Percentiles rank a stretch among this genome's conserved stretches.
These are phyloP conservation scores for Euphydryas editha DNA, from an alignment of 2,888 invertebrate species.

Conservation along the genomic window DNA sequence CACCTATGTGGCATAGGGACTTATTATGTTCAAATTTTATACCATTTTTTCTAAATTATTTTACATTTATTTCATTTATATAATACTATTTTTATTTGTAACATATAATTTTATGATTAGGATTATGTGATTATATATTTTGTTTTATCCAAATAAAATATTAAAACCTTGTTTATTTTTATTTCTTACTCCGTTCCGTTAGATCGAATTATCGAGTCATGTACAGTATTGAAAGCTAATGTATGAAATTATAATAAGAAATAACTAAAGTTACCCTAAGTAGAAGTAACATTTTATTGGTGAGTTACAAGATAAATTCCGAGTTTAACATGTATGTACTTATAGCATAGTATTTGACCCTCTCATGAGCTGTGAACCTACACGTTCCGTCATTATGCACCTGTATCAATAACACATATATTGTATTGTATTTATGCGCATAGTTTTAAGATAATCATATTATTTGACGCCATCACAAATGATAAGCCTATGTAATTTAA, in stretches of 20 bases:
- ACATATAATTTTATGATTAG: constrained; percentile 13
- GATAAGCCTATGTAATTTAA: constrained; percentile 35
- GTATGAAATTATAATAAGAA: neutral
- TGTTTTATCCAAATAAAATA: constrained; percentile 19
- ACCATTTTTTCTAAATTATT: constrained; percentile 6
- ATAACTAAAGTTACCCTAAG: neutral
- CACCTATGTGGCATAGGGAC: constrained; percentile 63
- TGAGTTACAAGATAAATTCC: constrained; percentile 10
- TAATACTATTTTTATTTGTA: constrained; percentile 10
- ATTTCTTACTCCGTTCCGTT: constrained; percentile 15
- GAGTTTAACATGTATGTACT: constrained; percentile 4
- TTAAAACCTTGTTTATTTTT: constrained; percentile 18
- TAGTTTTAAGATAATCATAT: constrained; percentile 35
- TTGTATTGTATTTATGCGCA: constrained; percentile 29
- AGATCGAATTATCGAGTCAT: constrained; percentile 10
- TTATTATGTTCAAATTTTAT: constrained; percentile 19
- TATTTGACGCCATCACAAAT: constrained; percentile 28
- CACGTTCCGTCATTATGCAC: constrained; percentile 48
- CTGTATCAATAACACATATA: constrained; percentile 48
- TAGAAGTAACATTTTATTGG: constrained; percentile 18
- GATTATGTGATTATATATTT: constrained; percentile 14
- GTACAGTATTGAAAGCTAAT: neutral
- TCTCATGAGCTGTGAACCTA: constrained; percentile 29
- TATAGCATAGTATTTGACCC: constrained; percentile 22
- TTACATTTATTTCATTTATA: constrained; percentile 5